Evolutionary conservation across 2,888 invertebrate genomes (phyloP), one percentile per base, ranked within the genome.

Genomic region (Drosophila meridiana): DNA sequence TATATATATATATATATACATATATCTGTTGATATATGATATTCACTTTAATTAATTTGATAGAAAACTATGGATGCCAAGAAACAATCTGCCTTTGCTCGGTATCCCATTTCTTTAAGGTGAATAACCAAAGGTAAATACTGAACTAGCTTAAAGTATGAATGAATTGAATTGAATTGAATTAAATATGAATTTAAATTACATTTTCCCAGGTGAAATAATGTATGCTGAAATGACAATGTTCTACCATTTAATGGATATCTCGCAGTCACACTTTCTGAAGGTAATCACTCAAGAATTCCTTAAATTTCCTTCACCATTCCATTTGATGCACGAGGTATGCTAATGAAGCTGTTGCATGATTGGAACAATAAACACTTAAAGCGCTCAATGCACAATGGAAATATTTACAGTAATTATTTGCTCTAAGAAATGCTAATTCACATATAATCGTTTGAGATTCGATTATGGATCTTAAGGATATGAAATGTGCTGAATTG

Each of bases 401-500:
- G 1, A 64, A 52, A 34, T 53, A 20, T 36, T 42, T 8, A 5
- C 14, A 56, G 1, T 32, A 32, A 32, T 50, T 50, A 50, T 50
- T 50, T 50, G 48, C 5, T 2, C 9, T 32, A 9, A 26, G 34
- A 13, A 26, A 36, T 52, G 52, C 20, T 36, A 52, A 55, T 26
- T 0, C 38, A 34, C 63, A 28, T 38, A 55, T 55, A 28, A 55
- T 28, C 28, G 55, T 36, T 30, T 20, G 11, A 64, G 60, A 4
- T 45, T 28, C 26, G 20, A 6, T 40, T n/a, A 30, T 11, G 30
- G 42, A 26, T 11, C n/a, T 7, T 56, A 14, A 42, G 14, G 26
- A 45, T 4, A 45, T 38, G 5, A 8, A 40, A n/a, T 26, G 8
- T 45, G 48, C 53, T 74, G 65, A 72, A 78, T 72, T 70, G 69